phyloP scores from a whole-genome alignment of 2,113 vertebrate species.

The Tupaia tana region DNA sequence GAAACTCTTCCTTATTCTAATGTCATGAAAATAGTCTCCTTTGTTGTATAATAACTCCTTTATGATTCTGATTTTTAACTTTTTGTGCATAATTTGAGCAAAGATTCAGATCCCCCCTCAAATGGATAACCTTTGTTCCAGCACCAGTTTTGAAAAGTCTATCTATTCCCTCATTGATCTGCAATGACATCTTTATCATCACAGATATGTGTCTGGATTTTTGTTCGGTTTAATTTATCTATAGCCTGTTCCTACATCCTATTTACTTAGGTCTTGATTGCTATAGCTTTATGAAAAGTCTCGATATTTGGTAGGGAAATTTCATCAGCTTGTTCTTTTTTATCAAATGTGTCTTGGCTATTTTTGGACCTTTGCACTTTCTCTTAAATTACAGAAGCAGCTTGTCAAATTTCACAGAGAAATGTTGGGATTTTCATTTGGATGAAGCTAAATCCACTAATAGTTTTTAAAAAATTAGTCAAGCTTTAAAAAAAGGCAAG shows the following conservation, averaged over 20 bases:
- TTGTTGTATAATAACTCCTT: background rate
- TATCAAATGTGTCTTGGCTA: background rate
- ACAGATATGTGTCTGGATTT: background rate
- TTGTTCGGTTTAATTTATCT: background rate
- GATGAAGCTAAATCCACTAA: background rate
- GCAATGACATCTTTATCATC: background rate
- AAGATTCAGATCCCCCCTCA: background rate
- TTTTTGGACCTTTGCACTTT: background rate
- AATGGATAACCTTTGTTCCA: background rate
- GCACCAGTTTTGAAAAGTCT: background rate
- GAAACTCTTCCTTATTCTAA: background rate
- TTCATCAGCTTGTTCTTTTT: constrained; percentile 4
- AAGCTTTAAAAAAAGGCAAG: background rate
- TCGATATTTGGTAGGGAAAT: background rate
- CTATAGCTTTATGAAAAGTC: background rate
- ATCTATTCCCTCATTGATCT: background rate
- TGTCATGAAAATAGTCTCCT: background rate
- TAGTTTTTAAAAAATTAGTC: background rate
- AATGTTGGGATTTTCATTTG: background rate
- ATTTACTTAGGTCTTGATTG: background rate
- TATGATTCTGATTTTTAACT: background rate
- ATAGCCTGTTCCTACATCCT: background rate
- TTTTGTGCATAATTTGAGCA: background rate
- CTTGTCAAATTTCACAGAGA: background rate
- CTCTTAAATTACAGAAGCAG: constrained; percentile 5